Base-by-base conservation (phyloP, 2,797 vertebrate species). In the Kryptolebias ocellatus region DNA sequence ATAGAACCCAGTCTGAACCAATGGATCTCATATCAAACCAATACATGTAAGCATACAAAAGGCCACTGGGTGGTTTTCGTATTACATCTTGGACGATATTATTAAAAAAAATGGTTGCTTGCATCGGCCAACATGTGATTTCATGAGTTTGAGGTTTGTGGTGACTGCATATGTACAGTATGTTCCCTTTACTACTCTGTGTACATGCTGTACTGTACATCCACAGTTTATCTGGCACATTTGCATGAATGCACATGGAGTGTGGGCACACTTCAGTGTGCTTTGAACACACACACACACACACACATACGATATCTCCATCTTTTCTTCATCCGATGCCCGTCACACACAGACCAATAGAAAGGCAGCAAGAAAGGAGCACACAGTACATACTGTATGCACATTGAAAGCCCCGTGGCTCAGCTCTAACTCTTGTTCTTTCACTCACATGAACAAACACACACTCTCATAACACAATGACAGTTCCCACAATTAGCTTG, bases 1-100 rank as follows among this genome's bases (percentile, higher is more conserved):
- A 85, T 64, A 80, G 78, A 80, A 70, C 60, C 85, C 80, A 75
- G 77, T 88, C 77, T 87, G 90, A 93, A 93, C 92, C 89, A 91
- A 74, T 63, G 61, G 60, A 66, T 84, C 79, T 83, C 65, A 83
- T 81, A 87, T 78, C 70, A 64, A 63, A 76, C n/a, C 49, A 67
- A 67, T 54, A 66, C 28, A 64, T 9, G 53, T 12, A 37, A 59
- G 59, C 17, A 45, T 31, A 55, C 53, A 50, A 42, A 54, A 70
- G 79, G 62, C 54, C 47, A 47, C 45, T 71, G 28, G 0, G 0
- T 47, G 50, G 20, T 60, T 73, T 60, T 67, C 27, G 53, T 12
- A 37, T 58, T 10, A 1, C 42, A 20, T 47, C 34, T 55, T 52
- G 17, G 27, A 54, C 2, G 46, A 54, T 47, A 58, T 53, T n/a